Conservation (phyloP, 2,888 invertebrate species). For the Mechanitis messenoides region DNA sequence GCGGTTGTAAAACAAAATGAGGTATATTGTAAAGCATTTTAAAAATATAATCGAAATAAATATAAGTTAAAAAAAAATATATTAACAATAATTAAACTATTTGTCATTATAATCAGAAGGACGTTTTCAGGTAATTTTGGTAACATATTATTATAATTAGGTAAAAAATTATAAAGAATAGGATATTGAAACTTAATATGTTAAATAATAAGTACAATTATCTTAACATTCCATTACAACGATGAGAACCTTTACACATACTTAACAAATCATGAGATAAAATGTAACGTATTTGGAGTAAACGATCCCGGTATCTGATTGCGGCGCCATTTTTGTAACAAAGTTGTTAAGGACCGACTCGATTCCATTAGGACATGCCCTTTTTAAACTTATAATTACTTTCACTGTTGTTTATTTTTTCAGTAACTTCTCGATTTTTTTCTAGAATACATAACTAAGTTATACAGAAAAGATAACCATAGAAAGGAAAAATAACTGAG, state of each 20-base stretch:
- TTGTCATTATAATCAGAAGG: too few species aligned
- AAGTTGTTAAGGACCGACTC: conserved; percentile 21
- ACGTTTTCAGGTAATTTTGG: too few species aligned
- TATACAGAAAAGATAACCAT: background rate
- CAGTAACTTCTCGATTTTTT: background rate
- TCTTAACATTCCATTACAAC: background rate
- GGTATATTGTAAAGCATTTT: too few species aligned
- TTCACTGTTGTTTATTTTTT: conserved; percentile 18
- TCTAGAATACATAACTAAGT: background rate
- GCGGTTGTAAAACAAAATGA: too few species aligned
- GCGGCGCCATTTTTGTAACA: conserved; percentile 36
- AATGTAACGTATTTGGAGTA: conserved; percentile 21
- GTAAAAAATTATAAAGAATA: too few species aligned
- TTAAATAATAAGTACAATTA: too few species aligned
- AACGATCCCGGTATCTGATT: conserved; percentile 24
- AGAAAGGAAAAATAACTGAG: background rate
- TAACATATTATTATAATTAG: too few species aligned
- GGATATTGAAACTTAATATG: too few species aligned
- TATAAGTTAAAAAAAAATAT: too few species aligned
- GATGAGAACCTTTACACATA: background rate
- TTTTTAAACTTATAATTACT: conserved; percentile 24
- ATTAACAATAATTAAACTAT: too few species aligned
- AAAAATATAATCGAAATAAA: too few species aligned
- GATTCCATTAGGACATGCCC: conserved; percentile 26
- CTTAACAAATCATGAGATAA: conserved; percentile 20